Conservation (phyloP, 1,140 invertebrate species). For the Batillaria attramentaria region DNA sequence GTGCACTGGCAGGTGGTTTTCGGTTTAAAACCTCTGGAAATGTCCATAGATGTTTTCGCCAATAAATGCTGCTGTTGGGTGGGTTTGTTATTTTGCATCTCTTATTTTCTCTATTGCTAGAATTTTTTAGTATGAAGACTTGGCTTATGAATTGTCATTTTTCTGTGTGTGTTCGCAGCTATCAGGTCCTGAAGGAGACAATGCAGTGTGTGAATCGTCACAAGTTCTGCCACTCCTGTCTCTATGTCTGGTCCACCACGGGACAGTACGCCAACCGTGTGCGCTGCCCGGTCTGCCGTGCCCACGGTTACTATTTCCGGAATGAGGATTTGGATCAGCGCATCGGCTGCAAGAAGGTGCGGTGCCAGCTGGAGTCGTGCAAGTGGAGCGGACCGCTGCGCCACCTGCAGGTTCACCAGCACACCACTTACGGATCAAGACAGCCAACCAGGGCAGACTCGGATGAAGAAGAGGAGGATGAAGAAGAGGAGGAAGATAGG, state of each 20-base stretch:
- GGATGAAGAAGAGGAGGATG: background rate
- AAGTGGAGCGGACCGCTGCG: conserved; percentile 60
- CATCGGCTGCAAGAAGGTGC: conserved; percentile 54
- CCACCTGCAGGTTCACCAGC: conserved; percentile 49
- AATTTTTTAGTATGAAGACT: background rate
- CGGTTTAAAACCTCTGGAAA: background rate
- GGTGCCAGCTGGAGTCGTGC: conserved; percentile 57
- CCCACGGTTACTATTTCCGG: conserved; percentile 56
- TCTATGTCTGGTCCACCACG: conserved; percentile 64
- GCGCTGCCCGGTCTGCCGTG: conserved; percentile 65
- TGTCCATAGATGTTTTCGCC: background rate
- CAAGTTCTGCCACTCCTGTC: conserved; percentile 65
- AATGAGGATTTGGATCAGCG: conserved; percentile 53
- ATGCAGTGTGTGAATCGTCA: conserved; percentile 64
- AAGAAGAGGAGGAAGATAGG: background rate
- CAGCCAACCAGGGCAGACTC: background rate
- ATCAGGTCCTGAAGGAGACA: conserved; percentile 62
- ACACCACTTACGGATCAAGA: conserved; percentile 51
- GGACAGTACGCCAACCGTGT: conserved; percentile 57
- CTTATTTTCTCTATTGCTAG: background rate
- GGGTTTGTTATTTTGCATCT: background rate
- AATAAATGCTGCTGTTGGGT: too few species aligned
- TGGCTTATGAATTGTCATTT: conserved; percentile 13
- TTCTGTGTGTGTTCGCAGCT: conserved; percentile 52
- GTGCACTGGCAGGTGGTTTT: background rate